Conservation (phyloP, 1,140 invertebrate genomes). For the Idris sp. region DNA sequence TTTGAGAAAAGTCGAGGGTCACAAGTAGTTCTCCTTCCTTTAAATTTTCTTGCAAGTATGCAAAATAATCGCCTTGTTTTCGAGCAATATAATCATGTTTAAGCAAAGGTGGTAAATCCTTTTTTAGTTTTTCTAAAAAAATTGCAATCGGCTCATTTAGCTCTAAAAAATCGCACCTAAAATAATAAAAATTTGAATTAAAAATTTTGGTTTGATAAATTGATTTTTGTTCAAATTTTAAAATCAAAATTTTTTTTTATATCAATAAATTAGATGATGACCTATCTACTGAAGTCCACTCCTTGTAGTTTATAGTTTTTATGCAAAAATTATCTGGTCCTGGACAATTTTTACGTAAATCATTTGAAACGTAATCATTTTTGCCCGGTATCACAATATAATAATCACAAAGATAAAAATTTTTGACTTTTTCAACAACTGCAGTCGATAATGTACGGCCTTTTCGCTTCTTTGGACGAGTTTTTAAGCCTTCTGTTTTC, state of each 20-base stretch:
- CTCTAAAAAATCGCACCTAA: slow-evolving; percentile 14
- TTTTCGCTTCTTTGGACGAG: background rate
- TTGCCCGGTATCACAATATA: background rate
- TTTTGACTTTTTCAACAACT: slow-evolving; percentile 1
- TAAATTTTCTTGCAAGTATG: no score
- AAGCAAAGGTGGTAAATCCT: background rate
- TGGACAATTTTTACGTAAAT: slow-evolving; percentile 14
- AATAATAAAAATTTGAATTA: slow-evolving; percentile 13
- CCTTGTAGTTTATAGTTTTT: background rate
- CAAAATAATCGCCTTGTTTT: no score
- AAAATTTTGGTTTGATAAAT: background rate
- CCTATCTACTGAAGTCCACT: slow-evolving; percentile 23
- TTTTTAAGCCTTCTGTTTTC: background rate
- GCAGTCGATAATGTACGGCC: background rate
- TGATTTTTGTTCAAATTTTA: background rate
- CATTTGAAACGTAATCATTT: slow-evolving; percentile 6
- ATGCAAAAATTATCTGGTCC: slow-evolving; percentile 4
- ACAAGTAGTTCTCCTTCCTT: no score
- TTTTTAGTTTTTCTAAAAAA: slow-evolving; percentile 13
- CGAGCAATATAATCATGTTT: no score
- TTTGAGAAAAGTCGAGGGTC: no score
- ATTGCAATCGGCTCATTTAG: background rate
- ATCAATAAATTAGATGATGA: background rate
- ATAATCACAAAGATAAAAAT: background rate
- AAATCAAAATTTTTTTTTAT: no score